Evolutionary conservation across 2,888 invertebrate species (phyloP).

Genomic region (Rugalucina vietnamica): DNA sequence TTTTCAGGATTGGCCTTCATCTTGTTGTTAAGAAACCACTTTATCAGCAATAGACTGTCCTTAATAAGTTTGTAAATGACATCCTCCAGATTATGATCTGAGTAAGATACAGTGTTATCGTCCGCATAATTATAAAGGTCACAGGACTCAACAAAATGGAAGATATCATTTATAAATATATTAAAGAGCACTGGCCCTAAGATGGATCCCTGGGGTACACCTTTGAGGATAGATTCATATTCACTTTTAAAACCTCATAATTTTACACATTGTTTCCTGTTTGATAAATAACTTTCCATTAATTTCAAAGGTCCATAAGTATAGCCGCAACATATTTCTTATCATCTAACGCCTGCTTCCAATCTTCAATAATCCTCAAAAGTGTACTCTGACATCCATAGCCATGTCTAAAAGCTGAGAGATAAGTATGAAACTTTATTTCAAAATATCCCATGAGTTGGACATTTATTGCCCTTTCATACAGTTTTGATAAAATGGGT

Average conservation of each 20-base stretch:
- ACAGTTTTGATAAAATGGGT: background rate
- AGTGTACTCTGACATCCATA: background rate
- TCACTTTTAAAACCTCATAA: background rate
- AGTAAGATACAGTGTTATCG: slow-evolving; percentile 17
- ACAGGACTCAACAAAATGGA: slow-evolving; percentile 1
- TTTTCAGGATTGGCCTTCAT: slow-evolving; percentile 39
- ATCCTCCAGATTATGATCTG: background rate
- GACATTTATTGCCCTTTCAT: background rate
- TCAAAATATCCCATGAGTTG: background rate
- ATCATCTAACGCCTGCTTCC: background rate
- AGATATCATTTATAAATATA: slow-evolving; percentile 41
- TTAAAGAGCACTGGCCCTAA: slow-evolving; percentile 25
- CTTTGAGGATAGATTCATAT: background rate
- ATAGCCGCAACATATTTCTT: background rate
- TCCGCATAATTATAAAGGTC: slow-evolving; percentile 35
- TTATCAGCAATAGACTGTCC: slow-evolving; percentile 15
- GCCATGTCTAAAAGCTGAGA: background rate
- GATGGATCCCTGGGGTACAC: background rate
- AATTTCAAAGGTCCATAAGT: background rate
- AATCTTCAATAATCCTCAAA: background rate
- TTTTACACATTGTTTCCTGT: slow-evolving; percentile 6
- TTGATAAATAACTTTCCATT: background rate
- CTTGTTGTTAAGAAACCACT: slow-evolving; percentile 34
- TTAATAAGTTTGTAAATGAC: background rate
- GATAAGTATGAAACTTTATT: background rate